A percentile compares a stretch with the other conserved stretches of the same genome.
Conservation (phyloP, 2,113 vertebrate species). For the Gulo gulo region DNA sequence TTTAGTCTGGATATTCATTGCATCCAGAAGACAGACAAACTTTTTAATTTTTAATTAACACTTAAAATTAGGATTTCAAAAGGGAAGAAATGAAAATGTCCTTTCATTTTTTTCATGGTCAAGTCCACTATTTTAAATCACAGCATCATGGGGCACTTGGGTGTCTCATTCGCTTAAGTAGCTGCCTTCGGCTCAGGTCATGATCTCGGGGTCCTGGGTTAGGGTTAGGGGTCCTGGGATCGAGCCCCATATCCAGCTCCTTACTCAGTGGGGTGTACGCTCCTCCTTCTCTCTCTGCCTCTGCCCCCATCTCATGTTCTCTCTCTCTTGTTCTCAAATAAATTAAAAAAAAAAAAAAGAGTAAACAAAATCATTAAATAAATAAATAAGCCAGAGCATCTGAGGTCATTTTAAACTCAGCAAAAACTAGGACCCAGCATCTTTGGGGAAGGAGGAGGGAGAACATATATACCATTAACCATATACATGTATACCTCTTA, state of each 20-base stretch:
- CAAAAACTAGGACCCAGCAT: neutral
- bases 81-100: neutral
- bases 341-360: too few relatives aligned
- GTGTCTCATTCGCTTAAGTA: too few relatives aligned
- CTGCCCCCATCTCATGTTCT: neutral
- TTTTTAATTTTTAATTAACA: neutral
- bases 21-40: neutral
- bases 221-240: neutral
- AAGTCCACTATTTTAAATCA: neutral
- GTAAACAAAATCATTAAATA: neutral
- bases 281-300: neutral
- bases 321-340: too few relatives aligned
- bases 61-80: neutral
- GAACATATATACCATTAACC: accelerated
- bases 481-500: accelerated
- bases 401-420: neutral
- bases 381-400: neutral
- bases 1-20: neutral
- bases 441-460: neutral
- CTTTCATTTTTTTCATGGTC: neutral
- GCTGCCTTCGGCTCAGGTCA: neutral
- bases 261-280: neutral
- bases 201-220: neutral
- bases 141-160: neutral
- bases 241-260: accelerated